Percentiles rank a stretch among this genome's conserved stretches.
Conservation (phyloP, 2,888 invertebrate species). For the Eledone cirrhosa region DNA sequence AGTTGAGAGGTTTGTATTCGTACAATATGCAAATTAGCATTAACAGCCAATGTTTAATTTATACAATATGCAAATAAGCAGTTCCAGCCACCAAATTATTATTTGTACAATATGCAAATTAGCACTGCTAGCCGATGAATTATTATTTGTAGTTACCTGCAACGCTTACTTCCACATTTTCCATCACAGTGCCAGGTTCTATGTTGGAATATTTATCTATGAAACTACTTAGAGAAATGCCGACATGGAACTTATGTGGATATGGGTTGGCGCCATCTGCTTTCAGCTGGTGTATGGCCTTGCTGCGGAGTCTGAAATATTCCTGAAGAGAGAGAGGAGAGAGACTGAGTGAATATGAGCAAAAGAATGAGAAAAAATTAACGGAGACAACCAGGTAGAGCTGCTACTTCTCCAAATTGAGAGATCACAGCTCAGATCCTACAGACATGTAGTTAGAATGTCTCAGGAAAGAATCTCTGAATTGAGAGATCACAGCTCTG, state of each 20-base stretch:
- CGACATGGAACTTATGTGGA: conserved; percentile 96
- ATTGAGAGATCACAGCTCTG: background rate
- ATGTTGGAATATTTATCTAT: conserved; percentile 82
- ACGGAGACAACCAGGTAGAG: no score
- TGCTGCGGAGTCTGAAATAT: conserved; percentile 86
- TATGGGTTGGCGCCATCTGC: conserved; percentile 82
- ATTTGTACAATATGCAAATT: no score
- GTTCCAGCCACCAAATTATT: no score
- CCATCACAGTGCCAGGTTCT: conserved; percentile 74
- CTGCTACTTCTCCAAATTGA: no score
- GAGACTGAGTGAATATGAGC: background rate
- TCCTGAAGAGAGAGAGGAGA: conserved; percentile 66
- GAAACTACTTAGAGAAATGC: conserved; percentile 86
- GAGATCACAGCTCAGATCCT: background rate
- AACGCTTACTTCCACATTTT: conserved; percentile 76
- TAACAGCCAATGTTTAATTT: no score
- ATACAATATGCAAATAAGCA: no score
- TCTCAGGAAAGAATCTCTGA: background rate
- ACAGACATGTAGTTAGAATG: background rate
- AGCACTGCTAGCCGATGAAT: no score
- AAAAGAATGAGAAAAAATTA: no score
- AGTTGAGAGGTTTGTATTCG: no score
- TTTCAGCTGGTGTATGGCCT: conserved; percentile 85
- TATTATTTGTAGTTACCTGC: conserved; percentile 73
- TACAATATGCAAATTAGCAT: no score